Evolutionary conservation across 1,140 invertebrate genomes (phyloP).

Genomic region (Bombyx mori): ASM3026992v2 NC_085129.1:7859501-7860000

Average conservation of each 20-base stretch:
- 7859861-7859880: slow-evolving; percentile 63
- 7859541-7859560: slow-evolving; percentile 58
- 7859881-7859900: slow-evolving; percentile 59
- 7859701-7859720: no score
- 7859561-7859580: slow-evolving; percentile 32
- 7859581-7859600: no score
- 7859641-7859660: no score
- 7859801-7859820: slow-evolving; percentile 51
- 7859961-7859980: slow-evolving; percentile 32
- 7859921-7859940: slow-evolving; percentile 41
- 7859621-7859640: no score
- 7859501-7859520: slow-evolving; percentile 43
- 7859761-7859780: slow-evolving; percentile 6
- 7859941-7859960: slow-evolving; percentile 33
- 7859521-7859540: slow-evolving; percentile 62
- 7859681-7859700: no score
- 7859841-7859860: slow-evolving; percentile 57
- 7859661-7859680: no score
- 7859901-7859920: slow-evolving; percentile 49
- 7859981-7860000: slow-evolving; percentile 6
- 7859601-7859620: no score
- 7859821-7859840: slow-evolving; percentile 59
- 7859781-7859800: slow-evolving; percentile 37
- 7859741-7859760: not conserved
- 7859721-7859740: no score